Base-by-base conservation (phyloP, 1,140 invertebrate species). In the Hestina assimilis region DNA sequence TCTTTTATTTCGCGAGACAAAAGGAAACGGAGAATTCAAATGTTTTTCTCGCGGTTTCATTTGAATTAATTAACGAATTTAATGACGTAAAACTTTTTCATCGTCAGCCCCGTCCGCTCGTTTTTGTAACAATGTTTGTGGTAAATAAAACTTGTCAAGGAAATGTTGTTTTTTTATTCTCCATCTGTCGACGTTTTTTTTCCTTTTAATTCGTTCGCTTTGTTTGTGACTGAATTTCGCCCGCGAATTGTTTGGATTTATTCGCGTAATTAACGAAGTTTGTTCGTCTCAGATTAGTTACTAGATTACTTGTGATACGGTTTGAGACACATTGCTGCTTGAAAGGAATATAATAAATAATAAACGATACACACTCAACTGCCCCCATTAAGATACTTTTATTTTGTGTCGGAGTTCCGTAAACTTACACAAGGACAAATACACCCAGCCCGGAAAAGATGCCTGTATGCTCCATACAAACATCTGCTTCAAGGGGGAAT, bases 1-100 rank as follows among this genome's bases (percentile, higher is more conserved):
- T 72, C 63, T 65, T 83, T 78, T 72, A 69, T 77, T 72, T 66
- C 52, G 63, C 33, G 56, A 72, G 65, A 75, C 63, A 81, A 74
- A 71, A 73, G 63, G 58, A 66, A 59, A 56, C 52, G 56, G 72
- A 67, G 66, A 72, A 79, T 81, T 75, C 70, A 81, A 85, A 83
- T 83, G 79, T 77, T 85, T 68, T 79, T 77, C 76, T 77, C 81
- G 83, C 76, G 75, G 79, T 82, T 84, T 82, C 76, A 80, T 86
- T 87, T 83, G 83, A 86, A 86, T 86, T 87, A 87, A 87, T 87
- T 87, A 87, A 82, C 66, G 79, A 69, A 69, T 83, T 76, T 85
- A 85, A 86, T 87, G 81, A 84, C 63, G 69, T 69, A 71, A 66
- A 81, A 84, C 73, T 86, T 84, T 80, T 79, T 75, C 72, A 70